phyloP scores from a whole-genome alignment of 2,888 invertebrate species.

The Zhuqinia jingwanae region DNA sequence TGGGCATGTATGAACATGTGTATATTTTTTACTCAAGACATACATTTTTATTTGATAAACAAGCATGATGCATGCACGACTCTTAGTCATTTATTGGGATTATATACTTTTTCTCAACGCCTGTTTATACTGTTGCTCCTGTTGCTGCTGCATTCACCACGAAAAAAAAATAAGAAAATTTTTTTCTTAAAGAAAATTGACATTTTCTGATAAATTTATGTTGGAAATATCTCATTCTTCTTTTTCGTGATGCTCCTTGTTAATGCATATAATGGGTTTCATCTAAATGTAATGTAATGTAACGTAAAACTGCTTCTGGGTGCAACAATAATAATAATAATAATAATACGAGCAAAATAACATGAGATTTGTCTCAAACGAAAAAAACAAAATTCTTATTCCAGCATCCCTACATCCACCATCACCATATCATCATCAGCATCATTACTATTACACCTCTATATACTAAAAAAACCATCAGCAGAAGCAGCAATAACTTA shows the following conservation, averaged over 20 bases:
- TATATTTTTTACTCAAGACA: too few relatives aligned
- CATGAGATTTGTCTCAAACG: constrained; percentile 34
- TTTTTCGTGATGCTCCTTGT: constrained; percentile 16
- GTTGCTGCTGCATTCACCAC: neutral
- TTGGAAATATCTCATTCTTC: constrained; percentile 62
- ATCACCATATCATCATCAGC: neutral
- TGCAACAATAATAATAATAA: constrained; percentile 27
- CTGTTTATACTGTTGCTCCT: neutral
- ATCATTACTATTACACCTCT: neutral
- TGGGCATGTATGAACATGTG: too few relatives aligned
- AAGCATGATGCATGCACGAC: neutral
- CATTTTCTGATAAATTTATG: constrained; percentile 79
- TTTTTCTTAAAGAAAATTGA: constrained; percentile 77
- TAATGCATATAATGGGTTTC: constrained; percentile 44
- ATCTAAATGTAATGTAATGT: constrained; percentile 13
- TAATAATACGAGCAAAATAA: constrained; percentile 9
- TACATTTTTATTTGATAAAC: constrained; percentile 57
- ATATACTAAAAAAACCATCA: constrained; percentile 12
- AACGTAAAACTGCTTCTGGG: constrained; percentile 52
- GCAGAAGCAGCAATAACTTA: constrained; percentile 58
- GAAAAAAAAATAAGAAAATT: constrained; percentile 17
- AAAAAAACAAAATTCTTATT: constrained; percentile 40
- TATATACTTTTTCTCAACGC: neutral
- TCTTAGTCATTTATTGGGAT: neutral
- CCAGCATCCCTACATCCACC: constrained; percentile 2